A percentile compares a stretch with the other conserved stretches of the same genome.
Evolutionary conservation across 2,113 vertebrate genomes (phyloP).

Genomic region (Patagioenas fasciata): DNA sequence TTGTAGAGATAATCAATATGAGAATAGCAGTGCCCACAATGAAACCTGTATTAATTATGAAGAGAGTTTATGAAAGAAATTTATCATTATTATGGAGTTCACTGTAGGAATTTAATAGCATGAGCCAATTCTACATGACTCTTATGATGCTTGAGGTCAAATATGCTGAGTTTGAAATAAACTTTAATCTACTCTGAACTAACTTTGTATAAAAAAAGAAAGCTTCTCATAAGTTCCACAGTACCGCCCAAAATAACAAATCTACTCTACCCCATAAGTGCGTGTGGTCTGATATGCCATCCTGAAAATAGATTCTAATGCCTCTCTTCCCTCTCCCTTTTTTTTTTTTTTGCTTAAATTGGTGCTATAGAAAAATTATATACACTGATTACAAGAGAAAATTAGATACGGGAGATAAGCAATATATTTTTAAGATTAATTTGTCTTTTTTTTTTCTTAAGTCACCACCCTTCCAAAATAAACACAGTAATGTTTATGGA

Average conservation of each 20-base stretch:
- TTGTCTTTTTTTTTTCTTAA: neutral
- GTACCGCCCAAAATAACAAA: constrained; percentile 70
- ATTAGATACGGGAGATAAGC: neutral
- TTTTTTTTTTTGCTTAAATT: neutral
- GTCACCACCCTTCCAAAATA: constrained; percentile 47
- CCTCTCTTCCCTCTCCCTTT: neutral
- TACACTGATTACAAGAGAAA: neutral
- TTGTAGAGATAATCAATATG: constrained; percentile 72
- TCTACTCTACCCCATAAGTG: constrained; percentile 18
- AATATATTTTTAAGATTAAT: constrained; percentile 8
- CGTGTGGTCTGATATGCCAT: constrained; percentile 57
- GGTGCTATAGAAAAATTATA: constrained; percentile 7
- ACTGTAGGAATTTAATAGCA: constrained; percentile 71
- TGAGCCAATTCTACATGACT: constrained; percentile 59
- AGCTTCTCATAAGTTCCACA: constrained; percentile 60
- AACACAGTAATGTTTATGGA: constrained; percentile 55
- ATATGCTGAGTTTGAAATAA: constrained; percentile 72
- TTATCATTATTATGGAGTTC: constrained; percentile 70
- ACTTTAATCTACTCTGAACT: constrained; percentile 64
- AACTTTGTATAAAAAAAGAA: constrained; percentile 70
- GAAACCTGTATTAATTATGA: constrained; percentile 77
- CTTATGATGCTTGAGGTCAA: constrained; percentile 67
- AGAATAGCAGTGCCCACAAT: constrained; percentile 71
- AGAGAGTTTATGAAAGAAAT: constrained; percentile 75
- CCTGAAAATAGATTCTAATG: constrained; percentile 44